These are phyloP conservation scores for Drosophila birchii DNA, from an alignment of 2,888 invertebrate species.

Conservation along the genomic window DNA sequence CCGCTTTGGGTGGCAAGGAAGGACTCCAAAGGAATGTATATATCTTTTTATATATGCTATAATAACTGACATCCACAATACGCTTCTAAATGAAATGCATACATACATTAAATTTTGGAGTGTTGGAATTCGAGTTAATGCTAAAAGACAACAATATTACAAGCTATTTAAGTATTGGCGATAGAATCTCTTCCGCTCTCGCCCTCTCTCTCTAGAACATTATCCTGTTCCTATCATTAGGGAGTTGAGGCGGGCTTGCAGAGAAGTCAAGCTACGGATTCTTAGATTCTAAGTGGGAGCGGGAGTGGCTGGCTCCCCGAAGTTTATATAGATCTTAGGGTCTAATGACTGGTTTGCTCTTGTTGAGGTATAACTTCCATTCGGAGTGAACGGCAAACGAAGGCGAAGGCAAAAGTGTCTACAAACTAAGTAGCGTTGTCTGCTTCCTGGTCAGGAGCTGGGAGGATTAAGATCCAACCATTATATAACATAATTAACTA, in stretches of 20 bases:
- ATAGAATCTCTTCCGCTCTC: slow-evolving; percentile 50
- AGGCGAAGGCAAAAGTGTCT: slow-evolving; percentile 47
- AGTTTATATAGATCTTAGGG: slow-evolving; percentile 29
- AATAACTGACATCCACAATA: slow-evolving; percentile 41
- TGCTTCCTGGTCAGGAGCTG: slow-evolving; percentile 4
- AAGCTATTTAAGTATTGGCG: slow-evolving; percentile 79
- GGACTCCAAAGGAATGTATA: slow-evolving; percentile 10
- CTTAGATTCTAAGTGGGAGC: slow-evolving; percentile 34
- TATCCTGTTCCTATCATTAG: neutral
- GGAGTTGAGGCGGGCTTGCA: neutral
- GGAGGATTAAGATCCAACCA: slow-evolving; percentile 9
- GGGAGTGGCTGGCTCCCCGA: neutral
- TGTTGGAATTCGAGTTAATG: slow-evolving; percentile 38
- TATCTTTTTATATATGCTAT: slow-evolving; percentile 13
- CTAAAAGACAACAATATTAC: slow-evolving; percentile 53
- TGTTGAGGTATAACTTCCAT: slow-evolving; percentile 65
- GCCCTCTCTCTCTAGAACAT: neutral
- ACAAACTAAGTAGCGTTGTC: slow-evolving; percentile 35
- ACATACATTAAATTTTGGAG: slow-evolving; percentile 13
- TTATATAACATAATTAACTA: slow-evolving; percentile 40
- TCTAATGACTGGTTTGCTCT: slow-evolving; percentile 62
- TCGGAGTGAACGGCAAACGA: slow-evolving; percentile 43
- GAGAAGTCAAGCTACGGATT: slow-evolving; percentile 21
- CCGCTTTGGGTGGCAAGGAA: slow-evolving; percentile 6
- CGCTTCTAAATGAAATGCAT: slow-evolving; percentile 27